Conservation (phyloP, 30 jellyfish, hydroid and myxozoan genomes). For the Aurelia aurita complex sp. Pacific region DNA sequence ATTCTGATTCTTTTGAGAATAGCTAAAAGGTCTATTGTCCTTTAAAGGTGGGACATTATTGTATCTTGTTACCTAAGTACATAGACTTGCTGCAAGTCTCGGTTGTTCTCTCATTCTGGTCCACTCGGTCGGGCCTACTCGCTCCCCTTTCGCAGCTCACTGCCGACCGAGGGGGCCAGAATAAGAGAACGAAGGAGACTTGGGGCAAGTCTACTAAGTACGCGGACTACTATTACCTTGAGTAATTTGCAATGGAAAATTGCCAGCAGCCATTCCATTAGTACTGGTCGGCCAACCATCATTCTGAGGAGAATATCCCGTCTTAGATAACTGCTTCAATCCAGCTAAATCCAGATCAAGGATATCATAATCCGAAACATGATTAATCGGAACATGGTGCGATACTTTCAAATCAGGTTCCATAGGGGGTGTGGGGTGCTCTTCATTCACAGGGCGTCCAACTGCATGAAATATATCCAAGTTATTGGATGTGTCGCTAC, state of each 20-base stretch:
- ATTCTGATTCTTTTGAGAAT: no score
- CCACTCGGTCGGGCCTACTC: no score
- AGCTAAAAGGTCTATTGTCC: no score
- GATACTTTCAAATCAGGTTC: constrained; percentile 26
- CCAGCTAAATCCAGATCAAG: constrained; percentile 93
- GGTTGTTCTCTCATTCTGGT: no score
- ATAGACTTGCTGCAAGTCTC: no score
- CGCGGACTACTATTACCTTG: constrained; percentile 15
- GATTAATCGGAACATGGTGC: constrained; percentile 78
- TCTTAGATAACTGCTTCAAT: constrained; percentile 59
- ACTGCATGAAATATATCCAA: constrained; percentile 38
- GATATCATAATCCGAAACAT: constrained; percentile 87
- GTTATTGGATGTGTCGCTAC: constrained; percentile 1
- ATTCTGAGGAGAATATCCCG: constrained; percentile 22
- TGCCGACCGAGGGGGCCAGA: no score
- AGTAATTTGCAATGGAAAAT: constrained; percentile 49
- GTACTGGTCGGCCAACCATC: constrained; percentile 29
- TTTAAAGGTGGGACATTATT: no score
- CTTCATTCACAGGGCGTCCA: constrained; percentile 54
- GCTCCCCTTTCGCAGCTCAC: no score
- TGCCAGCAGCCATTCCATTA: constrained; percentile 32
- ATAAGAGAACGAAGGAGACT: no score
- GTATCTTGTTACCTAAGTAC: no score
- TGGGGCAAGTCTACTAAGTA: no score
- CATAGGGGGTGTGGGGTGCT: not conserved